A percentile compares a stretch with the other conserved stretches of the same genome.
Conservation (phyloP, 2,797 vertebrate genomes). For the Scyliorhinus canicula region DNA sequence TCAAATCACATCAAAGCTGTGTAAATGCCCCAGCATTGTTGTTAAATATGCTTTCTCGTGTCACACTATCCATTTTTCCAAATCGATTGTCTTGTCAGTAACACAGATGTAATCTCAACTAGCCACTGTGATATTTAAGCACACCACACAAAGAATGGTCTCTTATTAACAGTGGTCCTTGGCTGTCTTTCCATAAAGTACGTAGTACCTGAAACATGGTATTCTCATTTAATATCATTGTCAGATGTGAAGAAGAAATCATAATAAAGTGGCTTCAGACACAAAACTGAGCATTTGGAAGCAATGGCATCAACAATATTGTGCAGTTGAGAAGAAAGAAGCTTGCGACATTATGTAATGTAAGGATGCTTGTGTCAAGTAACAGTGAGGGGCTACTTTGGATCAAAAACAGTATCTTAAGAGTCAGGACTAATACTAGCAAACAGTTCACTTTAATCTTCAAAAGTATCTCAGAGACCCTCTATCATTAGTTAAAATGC, state of each 20-base stretch:
- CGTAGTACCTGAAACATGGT: neutral
- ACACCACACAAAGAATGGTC: neutral
- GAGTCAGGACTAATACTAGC: neutral
- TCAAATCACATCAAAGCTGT: slow-evolving; percentile 13
- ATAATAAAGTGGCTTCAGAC: neutral
- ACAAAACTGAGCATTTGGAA: neutral
- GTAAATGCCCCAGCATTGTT: neutral
- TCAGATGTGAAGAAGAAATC: neutral
- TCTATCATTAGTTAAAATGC: neutral
- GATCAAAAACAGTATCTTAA: neutral
- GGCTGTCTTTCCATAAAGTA: neutral
- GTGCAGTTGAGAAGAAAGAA: neutral
- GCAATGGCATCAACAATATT: neutral
- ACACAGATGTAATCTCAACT: neutral
- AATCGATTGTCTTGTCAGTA: neutral
- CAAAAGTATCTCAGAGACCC: neutral
- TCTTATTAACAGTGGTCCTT: neutral
- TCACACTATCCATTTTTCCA: neutral
- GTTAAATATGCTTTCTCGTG: neutral
- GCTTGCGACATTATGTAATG: neutral
- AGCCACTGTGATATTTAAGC: neutral
- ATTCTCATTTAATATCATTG: neutral
- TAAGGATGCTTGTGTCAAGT: neutral
- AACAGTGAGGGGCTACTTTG: neutral
- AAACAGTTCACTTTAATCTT: neutral